Evolutionary conservation across 1,140 invertebrate species (phyloP).

Genomic region (Meloidogyne floridensis): DNA sequence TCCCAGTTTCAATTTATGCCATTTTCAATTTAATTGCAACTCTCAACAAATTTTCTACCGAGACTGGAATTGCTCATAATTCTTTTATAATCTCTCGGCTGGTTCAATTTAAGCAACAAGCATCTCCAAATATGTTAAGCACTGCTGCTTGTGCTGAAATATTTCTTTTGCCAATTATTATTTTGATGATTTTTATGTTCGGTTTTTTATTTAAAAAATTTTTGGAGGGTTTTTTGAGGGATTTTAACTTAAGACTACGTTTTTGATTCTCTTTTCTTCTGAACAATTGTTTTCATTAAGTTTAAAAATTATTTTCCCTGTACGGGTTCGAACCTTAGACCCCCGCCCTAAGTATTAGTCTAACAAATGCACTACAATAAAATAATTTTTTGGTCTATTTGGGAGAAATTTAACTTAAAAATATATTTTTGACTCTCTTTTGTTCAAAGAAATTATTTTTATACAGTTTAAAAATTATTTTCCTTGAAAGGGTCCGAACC

Average conservation of each 20-base stretch:
- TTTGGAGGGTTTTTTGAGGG: too few species aligned
- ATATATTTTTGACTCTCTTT: too few species aligned
- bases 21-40: constrained; percentile 43
- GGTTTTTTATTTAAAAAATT: constrained; percentile 66
- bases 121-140: constrained; percentile 82
- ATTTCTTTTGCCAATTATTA: constrained; percentile 82
- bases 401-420: too few species aligned
- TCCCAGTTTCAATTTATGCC: constrained; percentile 47
- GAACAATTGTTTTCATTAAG: constrained; percentile 8
- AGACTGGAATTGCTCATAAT: constrained; percentile 30
- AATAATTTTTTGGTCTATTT: too few species aligned
- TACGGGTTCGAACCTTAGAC: too few species aligned
- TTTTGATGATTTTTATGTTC: constrained; percentile 83
- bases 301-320: neutral
- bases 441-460: neutral
- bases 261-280: constrained; percentile 55
- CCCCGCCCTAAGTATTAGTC: too few species aligned
- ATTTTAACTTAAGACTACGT: too few species aligned
- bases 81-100: constrained; percentile 5
- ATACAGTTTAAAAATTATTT: constrained; percentile 1
- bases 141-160: constrained; percentile 86
- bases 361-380: too few species aligned
- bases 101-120: constrained; percentile 70
- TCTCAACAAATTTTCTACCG: constrained; percentile 33
- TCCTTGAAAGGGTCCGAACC: too few species aligned